Conservation (phyloP, 1,140 invertebrate species). For the Eupeodes corollae region DNA sequence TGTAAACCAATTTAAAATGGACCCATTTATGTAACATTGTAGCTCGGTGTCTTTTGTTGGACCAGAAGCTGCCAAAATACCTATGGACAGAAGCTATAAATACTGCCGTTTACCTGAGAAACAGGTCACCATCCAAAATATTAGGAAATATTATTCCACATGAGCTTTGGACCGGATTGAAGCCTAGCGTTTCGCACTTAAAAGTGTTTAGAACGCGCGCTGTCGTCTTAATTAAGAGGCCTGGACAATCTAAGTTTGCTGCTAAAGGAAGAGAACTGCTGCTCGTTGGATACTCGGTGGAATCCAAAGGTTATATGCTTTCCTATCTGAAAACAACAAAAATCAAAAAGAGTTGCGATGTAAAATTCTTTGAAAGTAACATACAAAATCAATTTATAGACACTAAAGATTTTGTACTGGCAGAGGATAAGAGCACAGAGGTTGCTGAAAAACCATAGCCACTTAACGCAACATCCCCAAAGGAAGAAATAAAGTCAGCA, state of each 20-base stretch:
- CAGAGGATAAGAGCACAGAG: too few relatives aligned
- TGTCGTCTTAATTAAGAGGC: conserved; percentile 26
- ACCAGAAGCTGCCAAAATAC: conserved; percentile 9
- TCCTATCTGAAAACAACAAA: conserved; percentile 16
- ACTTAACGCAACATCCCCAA: too few relatives aligned
- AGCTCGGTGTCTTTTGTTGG: conserved; percentile 18
- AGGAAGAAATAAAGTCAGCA: too few relatives aligned
- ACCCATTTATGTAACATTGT: too few relatives aligned
- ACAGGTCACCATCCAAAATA: conserved; percentile 12
- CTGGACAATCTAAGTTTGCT: conserved; percentile 26
- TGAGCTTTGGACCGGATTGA: conserved; percentile 29
- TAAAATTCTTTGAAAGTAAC: conserved; percentile 5
- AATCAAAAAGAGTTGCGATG: conserved; percentile 15
- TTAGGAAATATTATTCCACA: conserved; percentile 18
- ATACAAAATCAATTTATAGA: too few relatives aligned
- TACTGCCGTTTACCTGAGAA: conserved; percentile 12
- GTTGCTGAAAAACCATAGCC: too few relatives aligned
- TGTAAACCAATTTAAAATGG: too few relatives aligned
- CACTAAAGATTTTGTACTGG: too few relatives aligned
- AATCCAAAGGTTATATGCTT: conserved; percentile 35
- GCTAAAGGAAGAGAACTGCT: conserved; percentile 22
- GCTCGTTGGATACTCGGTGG: conserved; percentile 38
- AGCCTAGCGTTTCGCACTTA: conserved; percentile 27
- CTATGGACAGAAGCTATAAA: conserved; percentile 19
- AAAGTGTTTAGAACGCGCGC: conserved; percentile 25